A percentile compares a stretch with the other conserved stretches of the same genome.
Evolutionary conservation across 1,140 invertebrate genomes (phyloP).

Genomic region (Drosophila nebulosa): DNA sequence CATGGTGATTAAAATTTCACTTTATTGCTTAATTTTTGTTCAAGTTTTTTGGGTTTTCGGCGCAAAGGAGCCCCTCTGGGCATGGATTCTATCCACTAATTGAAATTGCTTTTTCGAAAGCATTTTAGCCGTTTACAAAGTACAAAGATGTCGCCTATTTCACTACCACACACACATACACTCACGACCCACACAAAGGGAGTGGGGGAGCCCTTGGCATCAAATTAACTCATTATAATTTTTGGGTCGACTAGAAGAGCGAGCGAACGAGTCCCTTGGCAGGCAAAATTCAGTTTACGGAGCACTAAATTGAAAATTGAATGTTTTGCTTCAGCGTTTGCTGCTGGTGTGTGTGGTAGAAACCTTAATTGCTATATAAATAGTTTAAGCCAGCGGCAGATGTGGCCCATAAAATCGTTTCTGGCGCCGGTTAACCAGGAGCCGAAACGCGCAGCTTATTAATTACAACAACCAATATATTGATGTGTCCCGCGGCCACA

Average conservation of each 20-base stretch:
- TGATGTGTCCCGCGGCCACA: slow-evolving; percentile 19
- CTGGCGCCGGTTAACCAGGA: background rate
- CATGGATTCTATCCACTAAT: slow-evolving; percentile 43
- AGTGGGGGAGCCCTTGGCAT: slow-evolving; percentile 27
- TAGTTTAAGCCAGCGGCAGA: slow-evolving; percentile 52
- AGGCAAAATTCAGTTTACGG: slow-evolving; percentile 28
- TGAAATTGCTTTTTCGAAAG: slow-evolving; percentile 75
- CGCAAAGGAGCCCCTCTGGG: background rate
- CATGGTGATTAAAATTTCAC: slow-evolving; percentile 68
- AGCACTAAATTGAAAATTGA: slow-evolving; percentile 56
- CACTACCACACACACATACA: background rate
- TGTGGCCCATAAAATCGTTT: slow-evolving; percentile 38
- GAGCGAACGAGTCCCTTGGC: slow-evolving; percentile 1
- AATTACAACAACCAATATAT: slow-evolving; percentile 43
- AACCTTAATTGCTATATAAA: slow-evolving; percentile 66
- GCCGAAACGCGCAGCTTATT: slow-evolving; percentile 33
- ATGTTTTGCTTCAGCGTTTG: slow-evolving; percentile 24
- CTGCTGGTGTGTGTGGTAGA: background rate
- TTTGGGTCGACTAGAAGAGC: slow-evolving; percentile 41
- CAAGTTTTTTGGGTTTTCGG: slow-evolving; percentile 13
- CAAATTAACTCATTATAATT: slow-evolving; percentile 77
- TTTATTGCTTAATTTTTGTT: slow-evolving; percentile 59
- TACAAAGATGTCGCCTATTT: slow-evolving; percentile 58
- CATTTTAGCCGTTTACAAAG: slow-evolving; percentile 33
- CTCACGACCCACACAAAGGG: background rate